A percentile compares a stretch with the other conserved stretches of the same genome.
Conservation (phyloP, 2,888 invertebrate genomes). For the Epistrophe grossulariae region DNA sequence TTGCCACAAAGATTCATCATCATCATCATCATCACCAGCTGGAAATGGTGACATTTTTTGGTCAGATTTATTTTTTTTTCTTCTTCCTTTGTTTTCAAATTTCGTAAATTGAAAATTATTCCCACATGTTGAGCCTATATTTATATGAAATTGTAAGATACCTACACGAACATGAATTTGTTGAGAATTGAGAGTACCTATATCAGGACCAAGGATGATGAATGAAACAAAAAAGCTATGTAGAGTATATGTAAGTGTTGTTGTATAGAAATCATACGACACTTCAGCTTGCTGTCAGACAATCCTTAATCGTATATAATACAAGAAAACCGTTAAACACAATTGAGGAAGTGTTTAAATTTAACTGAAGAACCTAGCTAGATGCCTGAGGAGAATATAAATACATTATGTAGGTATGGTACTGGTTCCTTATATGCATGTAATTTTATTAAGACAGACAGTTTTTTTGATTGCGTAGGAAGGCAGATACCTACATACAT, state of each 20-base stretch:
- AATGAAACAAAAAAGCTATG: background rate
- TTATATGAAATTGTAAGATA: background rate
- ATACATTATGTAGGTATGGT: background rate
- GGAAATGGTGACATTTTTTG: slow-evolving; percentile 12
- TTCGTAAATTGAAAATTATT: slow-evolving; percentile 6
- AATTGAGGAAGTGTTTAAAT: slow-evolving; percentile 32
- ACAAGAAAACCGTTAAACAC: background rate
- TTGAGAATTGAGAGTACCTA: background rate
- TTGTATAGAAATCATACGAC: background rate
- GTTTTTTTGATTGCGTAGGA: background rate
- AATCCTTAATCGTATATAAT: slow-evolving; percentile 3
- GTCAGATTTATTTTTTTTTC: background rate
- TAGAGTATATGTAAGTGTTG: background rate
- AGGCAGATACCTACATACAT: no score
- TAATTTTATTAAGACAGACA: slow-evolving; percentile 23
- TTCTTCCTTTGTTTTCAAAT: slow-evolving; percentile 5
- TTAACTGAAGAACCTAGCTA: slow-evolving; percentile 8
- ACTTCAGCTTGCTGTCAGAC: background rate
- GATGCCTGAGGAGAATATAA: background rate
- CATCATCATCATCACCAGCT: slow-evolving; percentile 1
- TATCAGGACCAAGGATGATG: background rate
- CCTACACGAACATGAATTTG: background rate
- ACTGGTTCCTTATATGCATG: background rate
- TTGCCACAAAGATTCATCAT: slow-evolving; percentile 11
- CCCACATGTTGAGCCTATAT: background rate